Evolutionary conservation across 2,888 invertebrate species (phyloP).

Genomic region (Serripes groenlandicus): DNA sequence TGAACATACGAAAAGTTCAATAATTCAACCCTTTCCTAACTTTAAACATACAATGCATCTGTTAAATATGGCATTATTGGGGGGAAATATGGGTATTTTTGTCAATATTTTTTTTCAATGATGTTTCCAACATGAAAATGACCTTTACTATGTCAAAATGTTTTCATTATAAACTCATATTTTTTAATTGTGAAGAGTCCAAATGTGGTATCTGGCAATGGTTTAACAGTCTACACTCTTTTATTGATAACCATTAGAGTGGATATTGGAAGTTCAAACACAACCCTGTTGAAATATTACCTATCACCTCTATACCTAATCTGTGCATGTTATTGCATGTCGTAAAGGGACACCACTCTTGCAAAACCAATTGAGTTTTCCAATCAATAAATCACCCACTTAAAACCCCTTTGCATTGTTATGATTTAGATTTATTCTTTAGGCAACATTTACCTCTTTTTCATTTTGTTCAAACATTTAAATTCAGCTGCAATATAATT

Average conservation of each 20-base stretch:
- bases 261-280: conserved; percentile 18
- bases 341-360: conserved; percentile 13
- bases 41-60: no score
- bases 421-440: no score
- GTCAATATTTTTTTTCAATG: no score
- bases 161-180: not conserved
- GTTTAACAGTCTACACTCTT: conserved; percentile 18
- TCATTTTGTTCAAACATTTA: no score
- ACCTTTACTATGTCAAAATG: not conserved
- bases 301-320: conserved; percentile 6
- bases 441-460: no score
- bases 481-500: no score
- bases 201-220: not conserved
- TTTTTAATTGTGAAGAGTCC: not conserved
- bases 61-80: no score
- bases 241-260: conserved; percentile 17
- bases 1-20: conserved; percentile 18
- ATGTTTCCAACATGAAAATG: not conserved
- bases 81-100: no score
- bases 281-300: conserved; percentile 12
- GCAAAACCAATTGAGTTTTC: not conserved
- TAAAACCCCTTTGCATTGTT: no score
- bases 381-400: conserved; percentile 13
- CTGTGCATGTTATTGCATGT: conserved; percentile 19
- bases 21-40: conserved; percentile 1